phyloP scores from a whole-genome alignment of 2,797 vertebrate genomes.

The Gobio occitaniae region DNA sequence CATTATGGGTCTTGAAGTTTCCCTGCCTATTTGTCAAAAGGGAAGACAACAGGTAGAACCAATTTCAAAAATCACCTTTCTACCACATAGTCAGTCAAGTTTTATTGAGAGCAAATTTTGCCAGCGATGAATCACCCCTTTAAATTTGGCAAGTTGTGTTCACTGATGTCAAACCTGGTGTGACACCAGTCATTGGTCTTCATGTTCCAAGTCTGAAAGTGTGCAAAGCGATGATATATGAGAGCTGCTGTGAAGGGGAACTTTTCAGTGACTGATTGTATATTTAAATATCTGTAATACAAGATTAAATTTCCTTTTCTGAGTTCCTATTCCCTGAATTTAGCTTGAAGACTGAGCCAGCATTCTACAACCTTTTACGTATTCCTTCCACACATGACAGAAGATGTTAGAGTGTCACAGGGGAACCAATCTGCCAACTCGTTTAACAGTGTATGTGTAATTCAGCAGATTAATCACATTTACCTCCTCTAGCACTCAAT shows the following conservation, averaged over 20 bases:
- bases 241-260: not conserved
- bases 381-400: slow-evolving; percentile 45
- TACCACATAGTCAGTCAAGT: not conserved
- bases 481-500: slow-evolving; percentile 9
- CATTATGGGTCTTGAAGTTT: not conserved
- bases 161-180: not conserved
- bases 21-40: not conserved
- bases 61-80: not conserved
- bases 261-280: not conserved
- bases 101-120: not conserved
- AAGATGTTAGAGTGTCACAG: slow-evolving; percentile 55
- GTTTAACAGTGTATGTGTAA: slow-evolving; percentile 53
- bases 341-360: slow-evolving; percentile 36
- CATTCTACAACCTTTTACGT: slow-evolving; percentile 39
- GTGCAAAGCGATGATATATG: not conserved
- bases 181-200: not conserved
- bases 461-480: slow-evolving; percentile 42
- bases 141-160: not conserved
- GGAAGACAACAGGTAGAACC: not conserved
- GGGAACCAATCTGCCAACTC: slow-evolving; percentile 35
- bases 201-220: not conserved
- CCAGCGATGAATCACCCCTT: not conserved
- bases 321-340: slow-evolving; percentile 12
- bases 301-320: not conserved
- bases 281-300: slow-evolving; percentile 4